Evolutionary conservation across 2,888 invertebrate species (phyloP).

Genomic region (Boloria selene): DNA sequence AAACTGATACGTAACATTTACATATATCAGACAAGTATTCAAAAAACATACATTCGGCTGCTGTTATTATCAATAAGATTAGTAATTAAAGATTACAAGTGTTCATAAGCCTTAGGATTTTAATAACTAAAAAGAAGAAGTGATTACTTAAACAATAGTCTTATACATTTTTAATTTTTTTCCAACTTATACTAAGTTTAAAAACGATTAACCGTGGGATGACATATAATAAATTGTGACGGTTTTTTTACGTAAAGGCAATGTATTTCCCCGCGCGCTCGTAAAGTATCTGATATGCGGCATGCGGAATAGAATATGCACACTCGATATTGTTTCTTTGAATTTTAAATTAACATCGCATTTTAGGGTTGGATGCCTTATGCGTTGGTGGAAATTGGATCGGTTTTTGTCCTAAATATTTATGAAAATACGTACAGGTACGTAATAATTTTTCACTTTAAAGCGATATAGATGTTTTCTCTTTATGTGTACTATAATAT

Average conservation of each 20-base stretch:
- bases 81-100: no score
- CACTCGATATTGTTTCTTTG: slow-evolving; percentile 78
- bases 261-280: slow-evolving; percentile 72
- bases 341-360: slow-evolving; percentile 66
- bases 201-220: slow-evolving; percentile 55
- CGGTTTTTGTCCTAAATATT: slow-evolving; percentile 14
- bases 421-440: not conserved
- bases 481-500: no score
- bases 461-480: no score
- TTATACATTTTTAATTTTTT: no score
- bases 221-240: slow-evolving; percentile 56
- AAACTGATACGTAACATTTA: no score
- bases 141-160: no score
- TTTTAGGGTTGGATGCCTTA: slow-evolving; percentile 23
- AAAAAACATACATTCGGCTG: no score
- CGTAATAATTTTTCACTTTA: no score
- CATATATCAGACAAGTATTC: no score
- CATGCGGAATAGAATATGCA: slow-evolving; percentile 66
- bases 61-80: no score
- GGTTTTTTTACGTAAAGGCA: slow-evolving; percentile 58
- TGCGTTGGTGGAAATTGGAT: slow-evolving; percentile 8
- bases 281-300: slow-evolving; percentile 68
- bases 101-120: no score
- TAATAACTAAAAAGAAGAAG: no score
- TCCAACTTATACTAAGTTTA: not conserved